A percentile compares a stretch with the other conserved stretches of the same genome.
Evolutionary conservation across 2,113 vertebrate species (phyloP).

Genomic region (Anguilla japonica): DNA sequence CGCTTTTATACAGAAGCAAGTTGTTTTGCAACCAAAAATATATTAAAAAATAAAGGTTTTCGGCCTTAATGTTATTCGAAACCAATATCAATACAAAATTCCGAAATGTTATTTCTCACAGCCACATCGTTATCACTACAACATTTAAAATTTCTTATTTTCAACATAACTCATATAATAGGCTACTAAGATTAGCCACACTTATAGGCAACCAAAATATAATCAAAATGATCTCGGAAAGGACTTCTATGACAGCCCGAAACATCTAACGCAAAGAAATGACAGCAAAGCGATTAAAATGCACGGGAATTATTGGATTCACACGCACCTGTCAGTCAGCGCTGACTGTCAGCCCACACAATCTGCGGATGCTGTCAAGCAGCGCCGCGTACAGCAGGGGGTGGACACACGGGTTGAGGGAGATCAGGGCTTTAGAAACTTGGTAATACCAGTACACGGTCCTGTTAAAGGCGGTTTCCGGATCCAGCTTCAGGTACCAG

Average conservation of each 20-base stretch:
- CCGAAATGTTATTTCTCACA: no score
- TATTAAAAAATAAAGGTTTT: no score
- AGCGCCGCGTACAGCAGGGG: conserved; percentile 55
- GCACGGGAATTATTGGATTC: background rate
- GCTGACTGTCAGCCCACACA: conserved; percentile 2
- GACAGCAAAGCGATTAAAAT: background rate
- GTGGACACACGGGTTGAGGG: conserved; percentile 61
- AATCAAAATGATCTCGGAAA: background rate
- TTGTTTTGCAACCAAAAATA: no score
- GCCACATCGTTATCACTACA: no score
- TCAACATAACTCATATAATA: no score
- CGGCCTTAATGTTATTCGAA: no score
- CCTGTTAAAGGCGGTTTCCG: accelerated
- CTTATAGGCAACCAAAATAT: background rate
- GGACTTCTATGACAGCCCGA: background rate
- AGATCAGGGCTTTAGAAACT: conserved; percentile 44
- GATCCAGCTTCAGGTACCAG: background rate
- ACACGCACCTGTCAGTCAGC: background rate
- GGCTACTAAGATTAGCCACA: no score
- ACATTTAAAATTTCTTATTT: no score
- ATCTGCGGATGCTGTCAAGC: conserved; percentile 32
- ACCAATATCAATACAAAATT: no score
- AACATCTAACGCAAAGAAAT: background rate
- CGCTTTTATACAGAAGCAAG: no score
- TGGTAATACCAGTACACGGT: conserved; percentile 37